These are phyloP conservation scores for Ophion obscuratus DNA, from an alignment of 2,888 invertebrate species.

Conservation along the genomic window DNA sequence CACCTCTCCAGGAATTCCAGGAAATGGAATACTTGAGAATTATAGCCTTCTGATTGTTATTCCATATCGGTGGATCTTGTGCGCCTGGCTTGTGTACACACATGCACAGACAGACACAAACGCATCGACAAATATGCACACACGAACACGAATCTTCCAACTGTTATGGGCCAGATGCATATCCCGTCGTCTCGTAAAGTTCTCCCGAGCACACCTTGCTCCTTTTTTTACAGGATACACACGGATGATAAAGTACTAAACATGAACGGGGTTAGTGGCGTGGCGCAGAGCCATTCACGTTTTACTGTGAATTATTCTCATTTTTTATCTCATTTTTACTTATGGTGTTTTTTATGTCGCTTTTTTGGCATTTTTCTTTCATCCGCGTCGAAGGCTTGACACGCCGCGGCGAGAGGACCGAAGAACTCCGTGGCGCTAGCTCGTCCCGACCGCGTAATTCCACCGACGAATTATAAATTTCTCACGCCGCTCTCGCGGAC, in stretches of 20 bases:
- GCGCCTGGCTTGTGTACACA: conserved; percentile 3
- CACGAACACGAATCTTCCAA: background rate
- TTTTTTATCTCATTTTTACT: conserved; percentile 42
- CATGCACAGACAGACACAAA: background rate
- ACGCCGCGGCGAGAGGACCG: conserved; percentile 13
- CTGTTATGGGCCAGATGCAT: conserved; percentile 20
- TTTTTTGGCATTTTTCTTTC: conserved; percentile 23
- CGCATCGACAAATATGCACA: background rate
- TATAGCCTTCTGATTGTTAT: conserved; percentile 53
- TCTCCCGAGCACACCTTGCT: conserved; percentile 15
- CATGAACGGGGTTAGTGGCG: conserved; percentile 33
- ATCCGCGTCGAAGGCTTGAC: conserved; percentile 46
- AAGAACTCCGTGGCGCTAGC: conserved; percentile 18
- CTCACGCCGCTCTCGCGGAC: conserved; percentile 61
- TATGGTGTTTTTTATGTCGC: conserved; percentile 30
- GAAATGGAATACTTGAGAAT: conserved; percentile 51
- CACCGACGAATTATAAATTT: conserved; percentile 63
- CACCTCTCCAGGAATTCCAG: conserved; percentile 33
- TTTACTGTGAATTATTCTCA: conserved; percentile 35
- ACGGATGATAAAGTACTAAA: conserved; percentile 34
- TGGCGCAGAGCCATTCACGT: conserved; percentile 16
- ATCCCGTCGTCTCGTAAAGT: conserved; percentile 27
- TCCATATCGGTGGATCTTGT: conserved; percentile 13
- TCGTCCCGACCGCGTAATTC: conserved; percentile 38
- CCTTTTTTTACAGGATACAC: background rate